Percentiles rank a stretch among this genome's conserved stretches.
These are phyloP conservation scores for Aphidius colemani DNA, from an alignment of 2,888 invertebrate species.

Conservation along the genomic window DNA sequence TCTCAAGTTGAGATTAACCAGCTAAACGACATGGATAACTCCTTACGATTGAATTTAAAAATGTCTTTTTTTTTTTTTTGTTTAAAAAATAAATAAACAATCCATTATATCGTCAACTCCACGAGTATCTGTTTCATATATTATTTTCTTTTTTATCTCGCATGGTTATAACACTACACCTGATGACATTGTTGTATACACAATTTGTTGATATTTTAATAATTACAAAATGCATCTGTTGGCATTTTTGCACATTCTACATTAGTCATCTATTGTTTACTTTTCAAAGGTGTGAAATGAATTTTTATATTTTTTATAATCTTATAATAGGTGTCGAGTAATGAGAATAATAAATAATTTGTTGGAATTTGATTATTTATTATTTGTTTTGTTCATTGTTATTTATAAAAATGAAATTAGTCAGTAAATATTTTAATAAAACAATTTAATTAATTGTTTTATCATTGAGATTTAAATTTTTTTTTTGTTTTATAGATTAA, in stretches of 20 bases:
- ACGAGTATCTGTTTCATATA: conserved; percentile 25
- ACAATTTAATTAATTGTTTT: no score
- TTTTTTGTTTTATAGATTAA: conserved; percentile 47
- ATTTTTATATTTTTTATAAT: neutral
- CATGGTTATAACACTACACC: conserved; percentile 14
- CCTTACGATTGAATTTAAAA: neutral
- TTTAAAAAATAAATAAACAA: neutral
- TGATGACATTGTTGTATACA: conserved; percentile 14
- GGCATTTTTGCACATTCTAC: no score
- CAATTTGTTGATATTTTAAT: neutral
- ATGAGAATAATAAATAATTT: no score
- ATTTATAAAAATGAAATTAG: neutral
- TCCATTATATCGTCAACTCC: conserved; percentile 3
- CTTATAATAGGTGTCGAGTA: neutral
- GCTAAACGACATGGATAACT: neutral
- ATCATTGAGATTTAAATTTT: no score
- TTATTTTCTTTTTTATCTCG: conserved; percentile 14
- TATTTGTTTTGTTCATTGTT: no score
- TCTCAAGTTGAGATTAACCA: conserved; percentile 5
- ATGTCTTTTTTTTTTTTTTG: no score
- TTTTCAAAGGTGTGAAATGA: neutral
- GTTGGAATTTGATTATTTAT: no score
- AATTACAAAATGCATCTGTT: neutral
- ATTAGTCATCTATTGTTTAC: neutral
- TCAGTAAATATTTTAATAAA: neutral